A percentile compares a stretch with the other conserved stretches of the same genome.
These are phyloP conservation scores for Amazonetta brasiliensis DNA, from an alignment of 2,797 vertebrate genomes.

Conservation along the genomic window DNA sequence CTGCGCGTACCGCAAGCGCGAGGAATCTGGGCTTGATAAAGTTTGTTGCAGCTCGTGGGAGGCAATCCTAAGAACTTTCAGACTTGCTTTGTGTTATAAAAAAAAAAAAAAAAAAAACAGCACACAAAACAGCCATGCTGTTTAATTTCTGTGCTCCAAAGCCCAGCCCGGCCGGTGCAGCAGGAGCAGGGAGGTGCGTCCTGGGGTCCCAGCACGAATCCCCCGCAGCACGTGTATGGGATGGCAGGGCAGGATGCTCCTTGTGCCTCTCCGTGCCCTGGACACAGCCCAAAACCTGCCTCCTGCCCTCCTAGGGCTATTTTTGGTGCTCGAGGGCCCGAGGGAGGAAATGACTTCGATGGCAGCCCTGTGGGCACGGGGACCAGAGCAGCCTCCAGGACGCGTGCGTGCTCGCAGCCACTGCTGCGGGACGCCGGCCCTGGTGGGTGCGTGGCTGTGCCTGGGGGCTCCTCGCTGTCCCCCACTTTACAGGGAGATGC, in stretches of 20 bases:
- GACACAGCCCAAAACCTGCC: neutral
- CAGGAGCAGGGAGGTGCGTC: neutral
- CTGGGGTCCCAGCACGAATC: neutral
- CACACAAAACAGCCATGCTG: neutral
- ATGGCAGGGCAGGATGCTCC: neutral
- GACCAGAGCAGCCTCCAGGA: neutral
- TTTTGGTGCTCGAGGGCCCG: neutral
- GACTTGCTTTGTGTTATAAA: neutral
- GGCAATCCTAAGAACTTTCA: neutral
- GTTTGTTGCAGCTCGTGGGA: neutral
- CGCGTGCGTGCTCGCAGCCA: neutral
- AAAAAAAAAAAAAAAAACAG: neutral
- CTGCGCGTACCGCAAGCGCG: neutral
- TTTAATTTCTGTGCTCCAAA: neutral
- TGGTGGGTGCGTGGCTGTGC: neutral
- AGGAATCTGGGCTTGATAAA: neutral
- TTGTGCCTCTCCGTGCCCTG: neutral
- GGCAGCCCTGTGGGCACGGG: neutral
- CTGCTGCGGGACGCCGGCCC: too few species aligned
- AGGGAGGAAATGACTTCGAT: neutral
- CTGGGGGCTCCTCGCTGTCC: neutral
- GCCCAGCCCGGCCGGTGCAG: accelerated
- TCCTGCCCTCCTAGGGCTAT: neutral
- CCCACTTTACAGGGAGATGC: accelerated
- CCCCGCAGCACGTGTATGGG: accelerated